These are phyloP conservation scores for Zosterops pallidus DNA, from an alignment of 2,113 vertebrate genomes.

Conservation along the genomic window DNA sequence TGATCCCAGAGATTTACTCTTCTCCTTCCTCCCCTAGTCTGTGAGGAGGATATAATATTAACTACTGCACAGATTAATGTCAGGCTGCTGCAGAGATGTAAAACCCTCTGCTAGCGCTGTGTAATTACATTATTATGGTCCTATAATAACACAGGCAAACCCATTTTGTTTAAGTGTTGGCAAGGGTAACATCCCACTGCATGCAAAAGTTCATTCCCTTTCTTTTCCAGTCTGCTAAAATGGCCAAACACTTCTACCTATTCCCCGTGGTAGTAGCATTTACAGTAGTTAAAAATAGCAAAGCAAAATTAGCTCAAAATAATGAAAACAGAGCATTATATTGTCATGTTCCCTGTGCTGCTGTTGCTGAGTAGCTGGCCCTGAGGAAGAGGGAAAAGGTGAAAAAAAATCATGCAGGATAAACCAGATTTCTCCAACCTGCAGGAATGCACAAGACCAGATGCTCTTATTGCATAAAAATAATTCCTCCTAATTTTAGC, in stretches of 20 bases:
- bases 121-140: conserved; percentile 55
- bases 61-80: not conserved
- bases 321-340: conserved; percentile 8
- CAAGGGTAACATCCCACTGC: conserved; percentile 24
- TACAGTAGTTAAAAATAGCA: conserved; percentile 51
- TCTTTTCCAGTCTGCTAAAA: conserved; percentile 48
- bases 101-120: conserved; percentile 1
- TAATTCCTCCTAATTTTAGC: not conserved
- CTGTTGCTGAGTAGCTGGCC: not conserved
- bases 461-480: not conserved
- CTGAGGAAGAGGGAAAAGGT: not conserved
- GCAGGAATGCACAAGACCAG: not conserved
- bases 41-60: not conserved
- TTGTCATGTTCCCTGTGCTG: not conserved
- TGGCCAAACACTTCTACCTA: conserved; percentile 41
- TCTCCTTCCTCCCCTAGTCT: not conserved
- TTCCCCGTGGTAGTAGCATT: conserved; percentile 42
- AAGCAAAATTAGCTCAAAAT: conserved; percentile 10
- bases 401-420: not conserved
- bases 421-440: not conserved
- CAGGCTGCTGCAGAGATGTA: conserved; percentile 16
- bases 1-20: not conserved
- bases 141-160: conserved; percentile 54
- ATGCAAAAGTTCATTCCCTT: conserved; percentile 24
- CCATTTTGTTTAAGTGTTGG: conserved; percentile 35